Base-by-base conservation (phyloP, 2,113 vertebrate genomes). In the Pituophis catenifer region DNA sequence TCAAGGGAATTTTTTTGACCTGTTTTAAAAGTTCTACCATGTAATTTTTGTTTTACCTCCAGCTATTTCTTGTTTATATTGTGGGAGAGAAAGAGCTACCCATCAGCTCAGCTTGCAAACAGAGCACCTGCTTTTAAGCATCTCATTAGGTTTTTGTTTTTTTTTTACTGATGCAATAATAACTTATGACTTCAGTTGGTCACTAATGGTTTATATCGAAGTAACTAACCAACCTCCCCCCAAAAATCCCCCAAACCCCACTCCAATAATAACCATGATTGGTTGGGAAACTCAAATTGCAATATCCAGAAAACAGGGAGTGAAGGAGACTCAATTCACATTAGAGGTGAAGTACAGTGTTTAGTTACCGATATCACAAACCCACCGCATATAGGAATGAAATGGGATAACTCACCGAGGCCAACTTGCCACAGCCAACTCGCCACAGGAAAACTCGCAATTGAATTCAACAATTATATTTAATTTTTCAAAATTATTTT, bases 171-270 rank as follows among this genome's bases (percentile, higher is more conserved):
- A 94, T 93, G 95, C 94, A 95, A 93, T 95, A 95, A 96, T 97
- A 97, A 97, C 96, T 97, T 95, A 96, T 92, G 95, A 92, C 95
- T 96, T 95, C 92, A 93, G 95, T 93, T 97, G 95, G 95, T 95
- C 95, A 90, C 23, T 94, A 93, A 96, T 96, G 93, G 96, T 94
- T 96, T 94, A 92, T 92, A 93, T 96, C 95, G 95, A 96, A 96
- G 96, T 96, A 96, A 96, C 95, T 93, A 94, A 94, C 90, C 91
- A 95, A 92, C 19, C 55, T 57, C 55, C 55, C 55, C 19, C 17
- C 0, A 19, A 55, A 55, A 57, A 57, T 57, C 15, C 54, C 54
- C 19, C 92, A 91, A 95, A 96, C 93, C 92, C 90, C 55, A 91
- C 93, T 96, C 55, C 55, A 57, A 95, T 95, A 96, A 97, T 96